These are phyloP conservation scores for Drosophila ananassae DNA, from an alignment of 1,140 invertebrate species.

Conservation along the genomic window DNA sequence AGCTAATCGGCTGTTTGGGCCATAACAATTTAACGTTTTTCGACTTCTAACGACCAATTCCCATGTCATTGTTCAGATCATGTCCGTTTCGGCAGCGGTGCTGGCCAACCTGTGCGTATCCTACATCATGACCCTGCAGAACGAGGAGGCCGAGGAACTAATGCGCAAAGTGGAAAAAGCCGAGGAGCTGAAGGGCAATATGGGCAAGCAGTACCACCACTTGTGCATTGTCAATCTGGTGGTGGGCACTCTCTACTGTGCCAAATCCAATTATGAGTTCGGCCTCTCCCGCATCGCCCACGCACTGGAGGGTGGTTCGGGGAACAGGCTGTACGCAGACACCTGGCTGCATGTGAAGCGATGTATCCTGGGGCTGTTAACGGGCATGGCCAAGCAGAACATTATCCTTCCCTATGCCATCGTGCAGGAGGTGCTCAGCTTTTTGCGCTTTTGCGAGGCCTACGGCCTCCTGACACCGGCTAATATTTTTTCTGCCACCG, in stretches of 20 bases:
- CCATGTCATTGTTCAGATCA: constrained; percentile 86
- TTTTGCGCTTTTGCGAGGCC: constrained; percentile 94
- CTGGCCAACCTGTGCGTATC: constrained; percentile 99
- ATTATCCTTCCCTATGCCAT: constrained; percentile 94
- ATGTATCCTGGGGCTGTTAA: constrained; percentile 95
- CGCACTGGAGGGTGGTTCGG: constrained; percentile 79
- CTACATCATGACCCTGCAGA: constrained; percentile 99
- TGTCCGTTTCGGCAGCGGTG: constrained; percentile 97
- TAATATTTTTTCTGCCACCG: constrained; percentile 72
- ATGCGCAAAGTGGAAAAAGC: constrained; percentile 99
- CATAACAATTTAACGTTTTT: not conserved
- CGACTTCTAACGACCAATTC: constrained; percentile 15
- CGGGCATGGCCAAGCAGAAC: constrained; percentile 95
- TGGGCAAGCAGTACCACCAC: constrained; percentile 98
- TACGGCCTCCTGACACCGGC: constrained; percentile 81
- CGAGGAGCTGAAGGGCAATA: constrained; percentile 96
- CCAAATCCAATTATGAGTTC: constrained; percentile 99
- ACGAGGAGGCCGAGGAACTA: constrained; percentile 99
- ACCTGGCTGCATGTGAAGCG: constrained; percentile 98
- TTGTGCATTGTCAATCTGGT: constrained; percentile 99
- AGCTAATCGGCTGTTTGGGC: no score
- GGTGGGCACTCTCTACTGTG: constrained; percentile 99
- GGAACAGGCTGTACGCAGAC: constrained; percentile 91
- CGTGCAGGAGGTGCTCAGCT: constrained; percentile 94
- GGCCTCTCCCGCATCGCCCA: constrained; percentile 96